Evolutionary conservation across 2,113 vertebrate genomes (phyloP).

Genomic region (Glaucidium brasilianum): DNA sequence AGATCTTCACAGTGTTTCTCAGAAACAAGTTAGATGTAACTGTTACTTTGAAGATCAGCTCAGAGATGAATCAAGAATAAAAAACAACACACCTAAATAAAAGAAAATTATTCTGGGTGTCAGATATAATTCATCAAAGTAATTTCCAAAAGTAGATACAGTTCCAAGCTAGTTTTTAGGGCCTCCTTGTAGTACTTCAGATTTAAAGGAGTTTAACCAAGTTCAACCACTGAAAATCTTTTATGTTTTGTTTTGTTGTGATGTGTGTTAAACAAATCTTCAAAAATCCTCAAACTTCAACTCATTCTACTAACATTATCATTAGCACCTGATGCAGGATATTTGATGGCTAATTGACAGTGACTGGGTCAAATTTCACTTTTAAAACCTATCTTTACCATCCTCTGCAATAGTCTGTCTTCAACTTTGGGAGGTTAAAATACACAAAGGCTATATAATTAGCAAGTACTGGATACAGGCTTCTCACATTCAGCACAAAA

Average conservation of each 20-base stretch:
- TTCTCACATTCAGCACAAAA: neutral
- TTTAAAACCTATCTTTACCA: neutral
- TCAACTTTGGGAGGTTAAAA: neutral
- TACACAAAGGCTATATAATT: neutral
- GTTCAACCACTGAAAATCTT: neutral
- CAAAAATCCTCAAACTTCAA: neutral
- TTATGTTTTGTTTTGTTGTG: neutral
- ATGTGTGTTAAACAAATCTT: neutral
- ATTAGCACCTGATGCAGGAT: neutral
- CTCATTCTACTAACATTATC: neutral
- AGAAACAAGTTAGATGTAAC: neutral
- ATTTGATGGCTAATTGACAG: neutral
- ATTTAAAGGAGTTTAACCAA: neutral
- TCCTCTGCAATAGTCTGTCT: neutral
- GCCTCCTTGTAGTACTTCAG: neutral
- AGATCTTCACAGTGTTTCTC: neutral
- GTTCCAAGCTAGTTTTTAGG: neutral
- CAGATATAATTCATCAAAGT: neutral
- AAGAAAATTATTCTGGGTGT: neutral
- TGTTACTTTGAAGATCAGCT: neutral
- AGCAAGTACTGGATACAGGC: neutral
- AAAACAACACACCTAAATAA: neutral
- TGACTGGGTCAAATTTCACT: neutral
- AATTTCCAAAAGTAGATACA: neutral
- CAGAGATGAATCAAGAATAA: neutral